Base-by-base conservation (phyloP, 2,797 vertebrate genomes). In the Coregonus ussuriensis region DNA sequence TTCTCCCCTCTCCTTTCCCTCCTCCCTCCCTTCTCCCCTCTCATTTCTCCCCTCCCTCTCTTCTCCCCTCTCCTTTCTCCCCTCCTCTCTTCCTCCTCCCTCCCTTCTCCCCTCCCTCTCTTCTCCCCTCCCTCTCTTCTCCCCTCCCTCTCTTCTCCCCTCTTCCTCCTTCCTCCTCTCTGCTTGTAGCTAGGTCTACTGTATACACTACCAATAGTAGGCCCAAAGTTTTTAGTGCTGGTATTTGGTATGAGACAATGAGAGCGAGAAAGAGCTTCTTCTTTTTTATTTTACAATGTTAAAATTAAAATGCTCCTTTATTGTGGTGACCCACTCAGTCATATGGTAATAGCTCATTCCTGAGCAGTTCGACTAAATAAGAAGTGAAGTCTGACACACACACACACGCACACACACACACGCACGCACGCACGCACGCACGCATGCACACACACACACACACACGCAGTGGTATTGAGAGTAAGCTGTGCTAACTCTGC, bases 101-200 rank as follows among this genome's bases (percentile, higher is more conserved):
- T 6, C 1, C 37, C 18, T 7, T n/a, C 6, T 6, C n/a, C 14
- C 76, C 79, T 72, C 68, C 51, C 76, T 75, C 74, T n/a, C 82
- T 80, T 81, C 86, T 87, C 88, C 88, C 79, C 86, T 88, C 88
- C n/a, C n/a, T n/a, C n/a, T 88, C 74, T 81, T 91, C 89, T 86
- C 89, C 90, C 86, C 87, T 47, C 79, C 91, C 86, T 79, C 6
- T 6, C 15, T 51, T 3, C 14, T 75, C 70, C 74, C 82, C n/a
- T 7, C 15, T 13, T 52, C 51, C 7, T 21, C 70, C 25, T 25
- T 67, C 47, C 47, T 53, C 47, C 9, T 51, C 4, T 71, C 13
- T 71, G 21, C 63, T 66, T 31, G 63, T 66, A 47, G 41, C 41
- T 47, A 47, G 41, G 41, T 31, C 31, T 35, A 31, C 21, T 65